Evolutionary conservation across 1,140 invertebrate species (phyloP).

Genomic region (Rhyzopertha dominica): DNA sequence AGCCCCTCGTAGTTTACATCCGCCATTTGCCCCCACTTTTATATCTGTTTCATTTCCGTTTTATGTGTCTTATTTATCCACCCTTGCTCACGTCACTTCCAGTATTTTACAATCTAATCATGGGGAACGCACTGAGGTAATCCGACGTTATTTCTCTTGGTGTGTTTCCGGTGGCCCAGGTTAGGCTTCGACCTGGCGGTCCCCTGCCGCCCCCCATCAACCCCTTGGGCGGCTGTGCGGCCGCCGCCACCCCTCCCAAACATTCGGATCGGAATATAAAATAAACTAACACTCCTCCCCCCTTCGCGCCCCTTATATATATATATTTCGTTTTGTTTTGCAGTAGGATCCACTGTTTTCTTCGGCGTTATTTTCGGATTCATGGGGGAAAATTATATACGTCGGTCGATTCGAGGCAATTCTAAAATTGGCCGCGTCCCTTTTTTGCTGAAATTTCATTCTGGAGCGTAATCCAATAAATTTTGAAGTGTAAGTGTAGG

Average conservation of each 20-base stretch:
- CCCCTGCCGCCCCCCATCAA: slow-evolving; percentile 8
- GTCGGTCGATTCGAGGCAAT: too few relatives aligned
- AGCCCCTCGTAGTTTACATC: slow-evolving; percentile 31
- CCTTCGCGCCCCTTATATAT: slow-evolving; percentile 13
- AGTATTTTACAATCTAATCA: slow-evolving; percentile 50
- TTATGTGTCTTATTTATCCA: slow-evolving; percentile 47
- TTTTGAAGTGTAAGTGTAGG: too few relatives aligned
- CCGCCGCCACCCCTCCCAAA: slow-evolving; percentile 33
- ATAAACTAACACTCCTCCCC: slow-evolving; percentile 41
- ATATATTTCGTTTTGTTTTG: slow-evolving; percentile 40
- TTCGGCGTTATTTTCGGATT: too few relatives aligned
- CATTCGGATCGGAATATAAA: slow-evolving; percentile 46
- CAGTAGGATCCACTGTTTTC: too few relatives aligned
- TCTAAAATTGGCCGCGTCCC: too few relatives aligned
- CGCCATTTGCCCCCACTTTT: slow-evolving; percentile 45
- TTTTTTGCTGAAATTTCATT: too few relatives aligned
- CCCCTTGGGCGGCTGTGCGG: slow-evolving; percentile 15
- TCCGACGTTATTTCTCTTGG: slow-evolving; percentile 46
- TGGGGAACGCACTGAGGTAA: slow-evolving; percentile 47
- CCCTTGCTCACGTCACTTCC: slow-evolving; percentile 47
- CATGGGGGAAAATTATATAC: too few relatives aligned
- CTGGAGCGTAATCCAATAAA: too few relatives aligned
- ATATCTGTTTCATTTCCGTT: slow-evolving; percentile 47
- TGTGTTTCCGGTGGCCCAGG: slow-evolving; percentile 40
- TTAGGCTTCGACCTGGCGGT: slow-evolving; percentile 4